These are phyloP conservation scores for Poeciliopsis gracilis DNA, from an alignment of 2,797 vertebrate species.

Conservation along the genomic window DNA sequence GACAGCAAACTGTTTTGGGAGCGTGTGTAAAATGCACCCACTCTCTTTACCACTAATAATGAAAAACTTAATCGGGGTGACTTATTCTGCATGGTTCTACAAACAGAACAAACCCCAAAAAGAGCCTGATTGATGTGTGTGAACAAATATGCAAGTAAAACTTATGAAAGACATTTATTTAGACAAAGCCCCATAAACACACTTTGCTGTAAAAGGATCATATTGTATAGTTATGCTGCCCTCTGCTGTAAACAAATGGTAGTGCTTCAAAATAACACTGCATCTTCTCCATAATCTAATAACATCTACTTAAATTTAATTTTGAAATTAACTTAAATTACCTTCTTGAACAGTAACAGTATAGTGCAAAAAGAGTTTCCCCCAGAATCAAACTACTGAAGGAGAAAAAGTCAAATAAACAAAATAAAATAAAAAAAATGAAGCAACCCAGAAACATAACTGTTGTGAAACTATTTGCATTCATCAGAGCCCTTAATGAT, in stretches of 20 bases:
- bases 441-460: background rate
- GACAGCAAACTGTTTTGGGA: background rate
- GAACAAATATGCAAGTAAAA: background rate
- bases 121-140: background rate
- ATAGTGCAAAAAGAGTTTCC: background rate
- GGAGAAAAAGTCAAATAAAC: background rate
- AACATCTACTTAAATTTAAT: background rate
- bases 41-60: background rate
- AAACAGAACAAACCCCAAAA: background rate
- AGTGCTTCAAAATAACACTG: background rate
- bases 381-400: background rate
- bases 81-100: background rate
- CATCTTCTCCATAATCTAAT: background rate
- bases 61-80: background rate
- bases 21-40: background rate
- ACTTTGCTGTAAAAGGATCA: background rate
- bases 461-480: background rate
- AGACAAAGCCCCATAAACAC: background rate
- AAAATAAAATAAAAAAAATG: background rate
- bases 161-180: background rate
- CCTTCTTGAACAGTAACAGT: background rate
- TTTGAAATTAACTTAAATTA: background rate
- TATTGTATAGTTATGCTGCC: slow-evolving; percentile 24
- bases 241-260: slow-evolving; percentile 53
- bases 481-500: background rate